Conservation (phyloP, 2,797 vertebrate genomes). For the Cygnus olor region DNA sequence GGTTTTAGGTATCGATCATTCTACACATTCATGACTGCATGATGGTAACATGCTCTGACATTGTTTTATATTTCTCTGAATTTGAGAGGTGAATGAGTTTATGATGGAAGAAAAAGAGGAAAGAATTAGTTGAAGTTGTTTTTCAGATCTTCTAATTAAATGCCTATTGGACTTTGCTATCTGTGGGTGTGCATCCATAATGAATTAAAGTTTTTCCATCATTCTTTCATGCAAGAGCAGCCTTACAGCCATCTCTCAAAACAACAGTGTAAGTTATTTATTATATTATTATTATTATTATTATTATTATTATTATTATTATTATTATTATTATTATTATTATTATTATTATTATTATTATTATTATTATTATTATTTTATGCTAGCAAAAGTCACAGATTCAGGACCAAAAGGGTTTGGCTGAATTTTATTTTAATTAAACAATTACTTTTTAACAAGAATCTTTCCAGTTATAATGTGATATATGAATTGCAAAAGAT, state of each 20-base stretch:
- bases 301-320: too few relatives aligned
- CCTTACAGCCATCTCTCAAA: not conserved
- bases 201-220: not conserved
- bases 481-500: not conserved
- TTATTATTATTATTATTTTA: not conserved
- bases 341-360: too few relatives aligned
- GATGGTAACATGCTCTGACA: not conserved
- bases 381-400: not conserved
- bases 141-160: not conserved
- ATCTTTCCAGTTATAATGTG: not conserved
- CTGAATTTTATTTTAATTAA: not conserved
- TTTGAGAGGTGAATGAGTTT: not conserved
- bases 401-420: not conserved
- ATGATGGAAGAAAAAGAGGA: not conserved
- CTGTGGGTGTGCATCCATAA: not conserved
- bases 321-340: too few relatives aligned
- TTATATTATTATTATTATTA: too few relatives aligned
- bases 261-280: not conserved
- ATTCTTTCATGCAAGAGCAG: not conserved
- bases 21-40: not conserved
- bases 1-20: not conserved
- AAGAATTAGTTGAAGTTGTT: not conserved
- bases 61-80: not conserved
- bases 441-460: not conserved
- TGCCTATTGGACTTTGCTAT: not conserved